A percentile compares a stretch with the other conserved stretches of the same genome.
phyloP scores from a whole-genome alignment of 2,888 invertebrate species.

The Lasioglossum villosulum region DNA sequence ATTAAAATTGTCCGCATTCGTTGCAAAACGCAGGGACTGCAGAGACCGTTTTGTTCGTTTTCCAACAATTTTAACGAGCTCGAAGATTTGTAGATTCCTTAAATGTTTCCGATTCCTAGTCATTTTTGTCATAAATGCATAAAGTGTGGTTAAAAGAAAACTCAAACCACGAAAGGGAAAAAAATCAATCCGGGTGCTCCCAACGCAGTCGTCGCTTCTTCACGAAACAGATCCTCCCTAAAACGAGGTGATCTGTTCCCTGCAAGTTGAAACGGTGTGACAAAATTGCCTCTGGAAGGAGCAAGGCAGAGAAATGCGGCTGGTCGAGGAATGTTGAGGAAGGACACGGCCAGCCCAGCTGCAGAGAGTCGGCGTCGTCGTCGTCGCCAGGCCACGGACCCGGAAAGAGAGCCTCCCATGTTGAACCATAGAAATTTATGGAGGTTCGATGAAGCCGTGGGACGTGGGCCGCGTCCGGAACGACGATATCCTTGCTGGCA shows the following conservation, averaged over 20 bases:
- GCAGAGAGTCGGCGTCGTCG: conserved; percentile 27
- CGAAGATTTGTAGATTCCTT: neutral
- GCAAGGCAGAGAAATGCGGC: conserved; percentile 20
- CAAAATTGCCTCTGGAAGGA: neutral
- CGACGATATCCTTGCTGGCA: conserved; percentile 61
- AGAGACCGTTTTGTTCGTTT: no score
- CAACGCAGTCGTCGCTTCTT: neutral
- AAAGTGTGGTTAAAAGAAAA: no score
- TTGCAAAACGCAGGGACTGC: neutral
- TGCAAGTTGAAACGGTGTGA: neutral
- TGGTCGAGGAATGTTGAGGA: conserved; percentile 53
- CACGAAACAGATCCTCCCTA: neutral
- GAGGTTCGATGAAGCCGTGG: conserved; percentile 67
- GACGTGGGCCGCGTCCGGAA: conserved; percentile 65
- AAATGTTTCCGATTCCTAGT: neutral
- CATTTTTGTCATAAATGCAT: no score
- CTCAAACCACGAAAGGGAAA: no score
- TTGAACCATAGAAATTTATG: conserved; percentile 67
- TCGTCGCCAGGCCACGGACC: conserved; percentile 48
- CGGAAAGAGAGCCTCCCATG: conserved; percentile 66
- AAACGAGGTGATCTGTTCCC: neutral
- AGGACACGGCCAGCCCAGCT: conserved; percentile 51
- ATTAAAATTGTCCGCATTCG: no score
- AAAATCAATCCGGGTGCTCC: neutral
- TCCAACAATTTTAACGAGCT: neutral